Base-by-base conservation (phyloP, 2,888 invertebrate genomes). In the Ditula angustiorana region DNA sequence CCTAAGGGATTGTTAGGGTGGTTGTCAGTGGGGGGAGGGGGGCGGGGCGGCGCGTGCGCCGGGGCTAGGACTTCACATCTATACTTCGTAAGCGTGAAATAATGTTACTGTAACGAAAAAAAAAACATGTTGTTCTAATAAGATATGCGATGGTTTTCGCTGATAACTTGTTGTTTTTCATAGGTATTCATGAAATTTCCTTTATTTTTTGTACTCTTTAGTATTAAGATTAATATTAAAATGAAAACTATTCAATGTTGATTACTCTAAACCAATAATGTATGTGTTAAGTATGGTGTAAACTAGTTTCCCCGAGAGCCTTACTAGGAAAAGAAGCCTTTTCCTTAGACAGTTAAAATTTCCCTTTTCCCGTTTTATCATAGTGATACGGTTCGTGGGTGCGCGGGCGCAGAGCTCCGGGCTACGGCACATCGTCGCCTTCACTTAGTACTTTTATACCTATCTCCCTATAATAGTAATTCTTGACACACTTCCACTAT, bases 131-230 rank as follows among this genome's bases (percentile, higher is more conserved):
- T 92, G 92, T 90, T 91, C 92, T 88, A 92, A 90, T 90, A 91
- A 87, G 87, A 89, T 84, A 88, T 82, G 90, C 90, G 91, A 90
- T 85, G 77, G 78, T 83, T 82, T 86, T 90, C 92, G 91, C 90
- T 85, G 77, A 87, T 85, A 82, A 90, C 91, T 90, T 91, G 92
- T 92, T 92, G 92, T 90, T 92, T 90, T 92, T 90, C 90, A 90
- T 90, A 90, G 64, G 64, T 90, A 91, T 90, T 92, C 92, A 90
- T 92, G 86, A 91, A 88, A 90, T 90, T 92, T 92, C 92, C 92
- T 92, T 92, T 92, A 92, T 92, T 92, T 92, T 92, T 92, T 92
- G 92, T 92, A 92, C 92, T 92, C 92, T 92, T 92, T 92, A 92
- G 91, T 89, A 78, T 83, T 92, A 92, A 91, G 90, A 82, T 85